phyloP scores from a whole-genome alignment of 1,140 invertebrate species.

The Triops longicaudatus region DNA sequence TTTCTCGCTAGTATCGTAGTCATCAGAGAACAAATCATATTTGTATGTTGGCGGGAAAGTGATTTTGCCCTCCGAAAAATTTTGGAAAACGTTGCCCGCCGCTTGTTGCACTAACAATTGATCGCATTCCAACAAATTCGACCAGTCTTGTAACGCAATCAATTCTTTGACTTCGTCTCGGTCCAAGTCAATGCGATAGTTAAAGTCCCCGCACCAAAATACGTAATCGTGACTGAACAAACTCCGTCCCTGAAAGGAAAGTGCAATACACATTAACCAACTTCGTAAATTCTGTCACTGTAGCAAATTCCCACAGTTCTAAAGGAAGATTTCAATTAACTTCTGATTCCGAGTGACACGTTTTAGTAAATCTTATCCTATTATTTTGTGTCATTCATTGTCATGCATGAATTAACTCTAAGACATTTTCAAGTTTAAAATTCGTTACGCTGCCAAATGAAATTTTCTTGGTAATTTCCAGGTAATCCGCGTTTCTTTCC shows the following conservation, averaged over 20 bases:
- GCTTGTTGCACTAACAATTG: slow-evolving; percentile 76
- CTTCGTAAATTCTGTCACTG: no score
- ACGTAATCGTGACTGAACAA: slow-evolving; percentile 94
- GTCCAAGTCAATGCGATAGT: slow-evolving; percentile 93
- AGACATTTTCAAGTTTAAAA: no score
- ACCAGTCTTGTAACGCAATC: slow-evolving; percentile 66
- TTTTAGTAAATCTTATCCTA: neutral
- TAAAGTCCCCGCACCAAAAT: slow-evolving; percentile 99
- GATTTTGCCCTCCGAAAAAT: slow-evolving; percentile 86
- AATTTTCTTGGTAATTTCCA: slow-evolving; percentile 87
- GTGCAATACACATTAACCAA: slow-evolving; percentile 39
- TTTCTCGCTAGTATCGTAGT: slow-evolving; percentile 99
- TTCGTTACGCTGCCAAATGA: slow-evolving; percentile 35
- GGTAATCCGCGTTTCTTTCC: slow-evolving; percentile 92
- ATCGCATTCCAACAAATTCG: slow-evolving; percentile 72
- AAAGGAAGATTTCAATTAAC: neutral
- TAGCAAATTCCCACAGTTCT: neutral
- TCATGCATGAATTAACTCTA: no score
- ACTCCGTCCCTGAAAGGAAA: slow-evolving; percentile 70
- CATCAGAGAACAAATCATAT: slow-evolving; percentile 96
- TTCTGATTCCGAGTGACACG: neutral
- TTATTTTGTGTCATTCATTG: neutral
- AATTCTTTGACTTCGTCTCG: slow-evolving; percentile 88
- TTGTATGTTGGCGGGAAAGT: slow-evolving; percentile 97
- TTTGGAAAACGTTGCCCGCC: slow-evolving; percentile 81